phyloP scores from a whole-genome alignment of 2,797 vertebrate genomes.

The Zalophus californianus region DNA sequence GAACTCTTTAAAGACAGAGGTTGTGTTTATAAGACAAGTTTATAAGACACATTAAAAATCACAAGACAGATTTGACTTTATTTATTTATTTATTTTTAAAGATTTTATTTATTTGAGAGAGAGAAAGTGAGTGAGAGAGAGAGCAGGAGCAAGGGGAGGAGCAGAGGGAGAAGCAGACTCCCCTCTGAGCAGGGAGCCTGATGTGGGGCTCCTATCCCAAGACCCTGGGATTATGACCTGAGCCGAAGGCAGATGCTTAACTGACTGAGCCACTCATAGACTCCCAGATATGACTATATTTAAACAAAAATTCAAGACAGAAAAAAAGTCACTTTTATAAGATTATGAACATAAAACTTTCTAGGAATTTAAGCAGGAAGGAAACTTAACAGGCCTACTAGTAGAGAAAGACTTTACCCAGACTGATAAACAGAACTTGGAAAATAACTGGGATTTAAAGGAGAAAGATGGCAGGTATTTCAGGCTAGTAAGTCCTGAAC shows the following conservation, averaged over 20 bases:
- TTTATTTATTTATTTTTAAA: not conserved
- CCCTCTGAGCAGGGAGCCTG: not conserved
- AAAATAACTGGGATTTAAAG: not conserved
- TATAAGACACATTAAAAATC: not conserved
- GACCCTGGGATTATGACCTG: not conserved
- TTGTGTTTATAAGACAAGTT: not conserved
- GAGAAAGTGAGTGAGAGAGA: not conserved
- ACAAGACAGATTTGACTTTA: not conserved
- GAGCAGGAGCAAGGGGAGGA: not conserved
- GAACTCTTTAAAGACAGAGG: not conserved
- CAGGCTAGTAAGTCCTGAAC: not conserved
- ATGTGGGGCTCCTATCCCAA: not conserved
- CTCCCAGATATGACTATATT: not conserved
- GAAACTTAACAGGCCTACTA: not conserved
- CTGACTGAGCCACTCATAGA: not conserved
- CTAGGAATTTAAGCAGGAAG: not conserved
- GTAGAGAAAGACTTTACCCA: not conserved
- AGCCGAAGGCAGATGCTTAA: not conserved
- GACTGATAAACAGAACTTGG: not conserved
- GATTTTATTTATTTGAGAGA: not conserved
- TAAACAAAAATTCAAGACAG: slow-evolving; percentile 55
- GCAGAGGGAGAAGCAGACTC: not conserved
- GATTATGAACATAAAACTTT: not conserved
- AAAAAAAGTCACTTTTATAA: not conserved
- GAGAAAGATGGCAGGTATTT: not conserved